Conservation (phyloP, 2,888 invertebrate species). For the Himalopsyche japonica region DNA sequence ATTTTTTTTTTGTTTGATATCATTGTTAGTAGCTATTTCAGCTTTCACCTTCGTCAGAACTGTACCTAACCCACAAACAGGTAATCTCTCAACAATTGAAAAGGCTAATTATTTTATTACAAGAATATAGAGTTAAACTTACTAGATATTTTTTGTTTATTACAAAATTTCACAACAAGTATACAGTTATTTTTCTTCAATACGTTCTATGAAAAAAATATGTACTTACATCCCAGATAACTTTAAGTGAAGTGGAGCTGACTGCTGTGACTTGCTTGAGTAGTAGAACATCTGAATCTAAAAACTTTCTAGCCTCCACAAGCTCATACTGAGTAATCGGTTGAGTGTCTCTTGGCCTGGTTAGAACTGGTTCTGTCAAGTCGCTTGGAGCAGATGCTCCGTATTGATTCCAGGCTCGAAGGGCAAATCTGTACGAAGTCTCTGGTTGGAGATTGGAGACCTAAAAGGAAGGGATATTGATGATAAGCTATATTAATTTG, state of each 20-base stretch:
- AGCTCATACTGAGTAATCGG: constrained; percentile 75
- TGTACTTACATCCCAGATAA: constrained; percentile 77
- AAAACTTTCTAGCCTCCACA: constrained; percentile 74
- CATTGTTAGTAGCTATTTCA: too few relatives aligned
- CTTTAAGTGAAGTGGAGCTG: constrained; percentile 75
- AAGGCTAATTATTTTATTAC: too few relatives aligned
- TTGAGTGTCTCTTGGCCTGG: constrained; percentile 66
- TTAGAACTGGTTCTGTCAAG: constrained; percentile 72
- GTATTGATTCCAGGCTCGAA: constrained; percentile 83
- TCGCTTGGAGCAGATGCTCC: constrained; percentile 82
- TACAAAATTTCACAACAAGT: too few relatives aligned
- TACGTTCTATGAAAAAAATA: not conserved
- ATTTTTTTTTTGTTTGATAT: too few relatives aligned
- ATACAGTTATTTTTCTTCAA: not conserved
- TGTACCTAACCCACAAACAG: too few relatives aligned
- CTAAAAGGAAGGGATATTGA: too few relatives aligned
- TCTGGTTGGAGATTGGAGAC: constrained; percentile 72
- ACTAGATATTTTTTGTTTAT: too few relatives aligned
- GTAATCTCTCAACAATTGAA: too few relatives aligned
- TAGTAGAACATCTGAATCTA: constrained; percentile 79
- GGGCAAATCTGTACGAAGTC: constrained; percentile 82
- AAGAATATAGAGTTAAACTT: too few relatives aligned
- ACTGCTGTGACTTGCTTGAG: constrained; percentile 69
- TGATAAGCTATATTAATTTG: too few relatives aligned
- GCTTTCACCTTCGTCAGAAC: too few relatives aligned